Evolutionary conservation across 2,888 invertebrate species (phyloP).

Genomic region (Spodoptera littoralis): DNA sequence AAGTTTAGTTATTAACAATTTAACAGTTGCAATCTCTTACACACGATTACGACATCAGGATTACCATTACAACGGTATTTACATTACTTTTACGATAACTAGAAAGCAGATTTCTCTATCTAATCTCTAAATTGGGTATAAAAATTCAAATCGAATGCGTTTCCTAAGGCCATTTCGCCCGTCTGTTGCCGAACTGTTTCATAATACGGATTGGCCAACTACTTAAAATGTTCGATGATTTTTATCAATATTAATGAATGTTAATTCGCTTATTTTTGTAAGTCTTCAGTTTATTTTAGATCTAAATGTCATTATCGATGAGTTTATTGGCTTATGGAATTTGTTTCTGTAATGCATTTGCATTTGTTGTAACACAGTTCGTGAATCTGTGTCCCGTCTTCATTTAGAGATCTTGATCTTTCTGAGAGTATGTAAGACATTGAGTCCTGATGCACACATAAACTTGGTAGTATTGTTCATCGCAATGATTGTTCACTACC

Average conservation of each 20-base stretch:
- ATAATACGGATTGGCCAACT: constrained; percentile 35
- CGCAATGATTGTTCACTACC: too few species aligned
- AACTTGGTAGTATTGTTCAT: too few species aligned
- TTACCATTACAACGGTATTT: constrained; percentile 6
- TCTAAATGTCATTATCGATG: too few species aligned
- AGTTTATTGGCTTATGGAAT: too few species aligned
- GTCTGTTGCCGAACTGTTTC: constrained; percentile 32
- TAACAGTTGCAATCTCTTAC: not conserved
- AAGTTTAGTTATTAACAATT: too few species aligned
- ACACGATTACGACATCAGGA: not conserved
- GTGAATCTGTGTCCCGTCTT: too few species aligned
- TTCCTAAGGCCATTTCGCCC: not conserved
- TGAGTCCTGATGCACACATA: too few species aligned
- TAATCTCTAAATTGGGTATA: constrained; percentile 21
- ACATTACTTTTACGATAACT: constrained; percentile 7
- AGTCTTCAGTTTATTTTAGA: too few species aligned
- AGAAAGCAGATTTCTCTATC: constrained; percentile 48
- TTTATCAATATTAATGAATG: constrained; percentile 37
- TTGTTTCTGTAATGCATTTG: too few species aligned
- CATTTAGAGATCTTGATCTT: too few species aligned
- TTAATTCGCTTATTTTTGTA: constrained; percentile 7
- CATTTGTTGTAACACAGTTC: too few species aligned
- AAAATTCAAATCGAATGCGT: constrained; percentile 37
- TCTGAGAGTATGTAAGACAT: too few species aligned
- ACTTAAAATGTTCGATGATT: constrained; percentile 5